phyloP scores from a whole-genome alignment of 92 coral and sea anemone species.

The Palythoa caribaeorum region DNA sequence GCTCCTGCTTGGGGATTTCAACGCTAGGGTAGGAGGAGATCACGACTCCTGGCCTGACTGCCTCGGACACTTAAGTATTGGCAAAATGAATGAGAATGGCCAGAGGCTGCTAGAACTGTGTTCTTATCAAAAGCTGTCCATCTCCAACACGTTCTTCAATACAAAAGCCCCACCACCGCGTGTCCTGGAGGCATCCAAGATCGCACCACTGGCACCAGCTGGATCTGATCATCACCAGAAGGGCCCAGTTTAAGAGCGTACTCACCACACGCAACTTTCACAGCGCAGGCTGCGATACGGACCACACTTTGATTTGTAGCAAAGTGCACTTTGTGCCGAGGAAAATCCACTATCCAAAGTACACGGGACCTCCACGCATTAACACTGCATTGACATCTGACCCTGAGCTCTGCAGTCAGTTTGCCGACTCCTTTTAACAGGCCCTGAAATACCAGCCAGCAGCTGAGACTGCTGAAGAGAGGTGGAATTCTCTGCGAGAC shows the following conservation, averaged over 20 bases:
- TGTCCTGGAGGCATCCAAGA: conserved; percentile 49
- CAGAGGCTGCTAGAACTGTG: conserved; percentile 52
- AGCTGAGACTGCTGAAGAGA: too few relatives aligned
- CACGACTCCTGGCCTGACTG: conserved; percentile 43
- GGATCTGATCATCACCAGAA: not conserved
- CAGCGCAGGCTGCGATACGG: not conserved
- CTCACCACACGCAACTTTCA: not conserved
- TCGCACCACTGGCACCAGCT: too few relatives aligned
- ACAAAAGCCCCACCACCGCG: conserved; percentile 34
- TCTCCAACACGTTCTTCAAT: conserved; percentile 45
- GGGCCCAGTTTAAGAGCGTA: not conserved
- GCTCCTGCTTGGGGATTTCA: conserved; percentile 51
- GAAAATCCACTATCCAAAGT: too few relatives aligned
- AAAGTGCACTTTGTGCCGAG: not conserved
- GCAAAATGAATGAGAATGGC: conserved; percentile 59
- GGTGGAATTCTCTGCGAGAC: too few relatives aligned
- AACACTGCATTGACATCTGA: too few relatives aligned
- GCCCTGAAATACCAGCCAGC: too few relatives aligned
- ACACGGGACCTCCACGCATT: too few relatives aligned
- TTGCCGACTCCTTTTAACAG: too few relatives aligned
- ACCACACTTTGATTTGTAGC: not conserved
- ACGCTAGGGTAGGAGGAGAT: conserved; percentile 52
- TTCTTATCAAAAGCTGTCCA: conserved; percentile 42
- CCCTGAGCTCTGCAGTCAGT: too few relatives aligned
- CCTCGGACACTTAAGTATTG: conserved; percentile 48